Base-by-base conservation (phyloP, 2,113 vertebrate species). In the Periophthalmus modestus region DNA sequence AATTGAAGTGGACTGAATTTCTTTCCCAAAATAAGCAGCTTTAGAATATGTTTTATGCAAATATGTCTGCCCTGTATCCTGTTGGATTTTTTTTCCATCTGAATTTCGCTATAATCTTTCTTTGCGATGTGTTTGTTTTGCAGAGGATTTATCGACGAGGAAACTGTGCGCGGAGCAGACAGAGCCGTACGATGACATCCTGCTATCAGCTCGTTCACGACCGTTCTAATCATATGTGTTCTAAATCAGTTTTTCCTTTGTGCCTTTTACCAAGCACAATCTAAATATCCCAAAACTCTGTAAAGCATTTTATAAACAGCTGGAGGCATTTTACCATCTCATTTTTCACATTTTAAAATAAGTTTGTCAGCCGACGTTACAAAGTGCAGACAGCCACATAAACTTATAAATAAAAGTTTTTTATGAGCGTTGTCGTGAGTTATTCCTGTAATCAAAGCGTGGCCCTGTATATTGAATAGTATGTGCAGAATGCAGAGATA, bases 141-240 rank as follows among this genome's bases (percentile, higher is more conserved):
- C 11, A 93, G 92, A 59, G 62, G 43, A 3, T 23, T 4, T 88
- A 50, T 77, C 85, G 0, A 23, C 66, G 55, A 57, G 69, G 69
- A 85, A 34, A 23, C 0, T 91, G 3, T 2, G 9, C 0, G 91
- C 12, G 11, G 68, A 85, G 71, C 91, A 92, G 75, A 18, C 46
- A 0, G 34, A 81, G 69, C 87, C 90, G 5, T 92, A 87, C 2
- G 85, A 75, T 0, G 77, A 85, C 84, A 92, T 92, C 10, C 18
- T 19, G 15, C 82, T 92, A 55, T 79, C 67, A 7, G 48, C 19
- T n/a, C 23, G 9, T 54, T 52, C 23, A 62, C 28, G 68, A 52
- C 1, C 19, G 16, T 19, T 12, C 16, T 36, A 65, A 34, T 65
- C 61, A n/a, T 65, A 18, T n/a, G 33, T 4, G 18, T 21, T 39